Evolutionary conservation across 1,140 invertebrate genomes (phyloP).

Genomic region (Agrypnia vestita): DNA sequence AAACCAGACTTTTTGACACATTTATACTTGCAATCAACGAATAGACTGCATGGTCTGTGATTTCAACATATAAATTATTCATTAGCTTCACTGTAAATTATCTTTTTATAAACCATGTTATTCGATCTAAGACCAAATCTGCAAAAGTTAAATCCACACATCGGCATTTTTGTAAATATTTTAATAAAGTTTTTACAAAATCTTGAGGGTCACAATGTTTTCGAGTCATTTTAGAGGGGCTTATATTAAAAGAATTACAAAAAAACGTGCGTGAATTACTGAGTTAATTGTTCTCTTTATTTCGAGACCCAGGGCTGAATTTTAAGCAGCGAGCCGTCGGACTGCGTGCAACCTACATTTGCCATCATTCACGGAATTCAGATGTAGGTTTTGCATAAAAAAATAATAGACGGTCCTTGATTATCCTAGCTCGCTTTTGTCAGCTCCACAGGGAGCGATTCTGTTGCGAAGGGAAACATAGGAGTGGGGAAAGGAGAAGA

Average conservation of each 20-base stretch:
- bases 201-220: background rate
- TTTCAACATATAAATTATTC: too few relatives aligned
- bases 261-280: background rate
- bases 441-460: conserved; percentile 1
- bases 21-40: too few relatives aligned
- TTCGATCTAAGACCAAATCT: too few relatives aligned
- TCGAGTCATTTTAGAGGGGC: background rate
- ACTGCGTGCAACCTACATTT: background rate
- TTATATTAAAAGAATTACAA: background rate
- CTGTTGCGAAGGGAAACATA: background rate
- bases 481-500: background rate
- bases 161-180: too few relatives aligned
- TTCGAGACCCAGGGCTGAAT: background rate
- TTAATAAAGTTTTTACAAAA: background rate
- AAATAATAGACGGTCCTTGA: conserved; percentile 9
- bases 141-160: too few relatives aligned
- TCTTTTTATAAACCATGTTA: too few relatives aligned
- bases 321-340: conserved; percentile 1
- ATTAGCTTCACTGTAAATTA: too few relatives aligned
- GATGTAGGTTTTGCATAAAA: conserved; percentile 7
- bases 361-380: conserved; percentile 11
- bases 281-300: background rate
- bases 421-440: conserved; percentile 4
- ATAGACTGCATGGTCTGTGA: too few relatives aligned
- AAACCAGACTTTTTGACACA: too few relatives aligned